Conservation (phyloP, 2,797 vertebrate genomes). For the Tapirus indicus region DNA sequence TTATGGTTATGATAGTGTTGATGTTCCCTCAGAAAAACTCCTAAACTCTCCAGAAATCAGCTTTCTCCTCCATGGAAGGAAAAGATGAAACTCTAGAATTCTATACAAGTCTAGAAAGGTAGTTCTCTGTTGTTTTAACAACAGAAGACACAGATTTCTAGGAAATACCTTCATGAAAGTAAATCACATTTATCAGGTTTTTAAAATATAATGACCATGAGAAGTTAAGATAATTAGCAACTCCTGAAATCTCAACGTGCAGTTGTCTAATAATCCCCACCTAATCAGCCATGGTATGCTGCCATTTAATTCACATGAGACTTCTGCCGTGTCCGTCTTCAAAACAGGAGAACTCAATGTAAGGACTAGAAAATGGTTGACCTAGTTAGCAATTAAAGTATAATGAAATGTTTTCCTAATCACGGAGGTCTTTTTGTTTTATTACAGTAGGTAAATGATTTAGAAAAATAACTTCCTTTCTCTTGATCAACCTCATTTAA, state of each 20-base stretch:
- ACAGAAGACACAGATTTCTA: not conserved
- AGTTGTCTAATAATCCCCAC: not conserved
- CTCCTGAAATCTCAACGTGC: not conserved
- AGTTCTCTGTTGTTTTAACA: conserved; percentile 19
- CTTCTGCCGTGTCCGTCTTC: not conserved
- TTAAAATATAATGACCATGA: not conserved
- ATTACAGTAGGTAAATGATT: not conserved
- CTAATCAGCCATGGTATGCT: not conserved
- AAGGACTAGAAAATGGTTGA: not conserved
- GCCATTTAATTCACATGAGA: not conserved
- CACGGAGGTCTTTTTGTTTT: not conserved
- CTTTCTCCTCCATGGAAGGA: not conserved
- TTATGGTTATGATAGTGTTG: not conserved
- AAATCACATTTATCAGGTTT: conserved; percentile 48
- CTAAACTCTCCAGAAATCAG: not conserved
- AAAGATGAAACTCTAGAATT: conserved; percentile 35
- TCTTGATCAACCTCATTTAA: conserved; percentile 50
- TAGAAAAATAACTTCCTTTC: conserved; percentile 44
- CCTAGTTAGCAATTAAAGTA: not conserved
- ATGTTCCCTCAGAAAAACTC: not conserved
- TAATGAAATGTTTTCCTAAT: conserved; percentile 33
- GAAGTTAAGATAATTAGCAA: conserved; percentile 51
- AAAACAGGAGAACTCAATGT: not conserved
- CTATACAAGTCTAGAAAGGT: not conserved
- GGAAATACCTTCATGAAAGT: not conserved